Conservation (phyloP, 2,888 invertebrate genomes). For the Leptinotarsa juncta region DNA sequence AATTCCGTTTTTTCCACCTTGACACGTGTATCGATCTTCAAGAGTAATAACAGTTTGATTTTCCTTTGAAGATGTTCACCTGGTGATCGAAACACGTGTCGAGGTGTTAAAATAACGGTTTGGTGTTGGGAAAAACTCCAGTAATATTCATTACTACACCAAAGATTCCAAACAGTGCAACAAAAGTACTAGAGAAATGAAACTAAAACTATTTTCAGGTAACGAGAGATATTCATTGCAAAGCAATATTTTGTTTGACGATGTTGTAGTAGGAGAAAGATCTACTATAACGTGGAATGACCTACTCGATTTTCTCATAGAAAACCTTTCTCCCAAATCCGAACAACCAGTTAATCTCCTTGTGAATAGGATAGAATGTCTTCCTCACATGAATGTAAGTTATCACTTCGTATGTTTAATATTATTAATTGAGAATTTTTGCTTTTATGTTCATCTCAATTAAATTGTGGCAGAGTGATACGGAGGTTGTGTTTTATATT, state of each 20-base stretch:
- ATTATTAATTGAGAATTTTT: no score
- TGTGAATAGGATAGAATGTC: slow-evolving; percentile 52
- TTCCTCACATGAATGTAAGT: slow-evolving; percentile 57
- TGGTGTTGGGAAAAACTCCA: no score
- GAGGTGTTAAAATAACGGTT: no score
- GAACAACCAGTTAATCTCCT: slow-evolving; percentile 46
- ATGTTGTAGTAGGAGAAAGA: slow-evolving; percentile 55
- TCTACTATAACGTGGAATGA: slow-evolving; percentile 60
- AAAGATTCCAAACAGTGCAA: no score
- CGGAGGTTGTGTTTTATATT: no score
- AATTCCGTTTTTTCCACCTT: neutral
- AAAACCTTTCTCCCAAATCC: slow-evolving; percentile 50
- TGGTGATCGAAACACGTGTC: no score
- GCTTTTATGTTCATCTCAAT: no score
- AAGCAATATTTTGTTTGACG: slow-evolving; percentile 59
- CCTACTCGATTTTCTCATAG: slow-evolving; percentile 61
- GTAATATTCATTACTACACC: no score
- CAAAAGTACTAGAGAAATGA: neutral
- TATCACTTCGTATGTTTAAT: neutral
- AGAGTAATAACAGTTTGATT: no score
- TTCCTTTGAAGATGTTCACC: no score
- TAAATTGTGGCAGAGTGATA: no score
- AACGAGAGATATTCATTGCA: slow-evolving; percentile 56
- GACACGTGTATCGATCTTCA: no score
- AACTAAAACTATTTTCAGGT: slow-evolving; percentile 50